Base-by-base conservation (phyloP, 2,888 invertebrate genomes). In the Papilio elwesi region DNA sequence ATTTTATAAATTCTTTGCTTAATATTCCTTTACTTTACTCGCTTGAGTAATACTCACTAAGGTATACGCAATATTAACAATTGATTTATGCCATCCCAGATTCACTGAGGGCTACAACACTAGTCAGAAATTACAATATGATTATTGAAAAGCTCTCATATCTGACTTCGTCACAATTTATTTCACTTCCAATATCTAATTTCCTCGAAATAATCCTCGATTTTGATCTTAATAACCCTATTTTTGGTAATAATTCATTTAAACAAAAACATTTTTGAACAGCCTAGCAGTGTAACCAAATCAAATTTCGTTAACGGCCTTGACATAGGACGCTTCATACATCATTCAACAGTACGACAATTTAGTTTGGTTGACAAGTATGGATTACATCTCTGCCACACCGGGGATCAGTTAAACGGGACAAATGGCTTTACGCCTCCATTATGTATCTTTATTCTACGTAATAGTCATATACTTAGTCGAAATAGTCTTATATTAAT, bases 311-410 rank as follows among this genome's bases (percentile, higher is more conserved):
- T 62, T 16, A 38, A 7, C 57, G 26, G 15, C 59, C 67, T 62
- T 48, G 71, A 67, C 62, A 63, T 52, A 62, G 15, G 52, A 48
- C 62, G 62, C 48, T 70, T 52, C 73, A 69, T 73, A 62, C 72
- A 72, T 73, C 70, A 73, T 67, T 72, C 59, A 65, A 68, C 63
- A 52, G 72, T 74, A 68, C 72, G 71, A 52, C 70, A 75, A 74
- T 75, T 70, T 74, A 68, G 69, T 68, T 70, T 65, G 51, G 70
- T 51, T 70, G 74, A 75, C 70, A 65, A 64, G 68, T 72, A 72
- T 70, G 70, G 68, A 74, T 75, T 68, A 63, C 68, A 68, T 52
- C 47, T 57, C 66, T 48, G 49, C 48, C 12, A 53, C 62, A 63
- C 26, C 53, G 49, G 52, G 47, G 53, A 47, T 13, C 53, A 47